Conservation (phyloP, 2,113 vertebrate species). For the Gulo gulo region DNA sequence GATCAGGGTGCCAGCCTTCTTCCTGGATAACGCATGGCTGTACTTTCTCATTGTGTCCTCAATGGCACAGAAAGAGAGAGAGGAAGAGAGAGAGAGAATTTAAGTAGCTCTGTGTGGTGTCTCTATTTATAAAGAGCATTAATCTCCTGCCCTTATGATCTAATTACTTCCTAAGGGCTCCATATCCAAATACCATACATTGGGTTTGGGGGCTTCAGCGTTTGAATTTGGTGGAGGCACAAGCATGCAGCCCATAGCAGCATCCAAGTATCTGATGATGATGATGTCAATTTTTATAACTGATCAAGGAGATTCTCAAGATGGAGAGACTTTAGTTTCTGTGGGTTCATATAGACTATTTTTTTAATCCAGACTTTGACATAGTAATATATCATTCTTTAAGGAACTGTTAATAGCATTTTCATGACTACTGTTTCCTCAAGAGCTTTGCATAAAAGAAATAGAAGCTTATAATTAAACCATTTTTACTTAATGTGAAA, state of each 20-base stretch:
- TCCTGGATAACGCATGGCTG: not conserved
- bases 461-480: not conserved
- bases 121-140: not conserved
- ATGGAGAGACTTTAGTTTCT: not conserved
- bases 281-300: not conserved
- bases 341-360: not conserved
- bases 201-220: not conserved
- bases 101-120: not conserved
- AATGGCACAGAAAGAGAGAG: not conserved
- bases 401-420: not conserved
- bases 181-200: not conserved
- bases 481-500: not conserved
- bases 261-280: not conserved
- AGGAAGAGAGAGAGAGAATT: not conserved
- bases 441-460: not conserved
- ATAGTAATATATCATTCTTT: not conserved
- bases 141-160: not conserved
- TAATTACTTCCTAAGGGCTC: not conserved
- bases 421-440: not conserved
- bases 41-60: not conserved
- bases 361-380: not conserved
- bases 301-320: not conserved
- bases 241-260: not conserved
- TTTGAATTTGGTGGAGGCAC: not conserved
- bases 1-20: not conserved